A percentile compares a stretch with the other conserved stretches of the same genome.
Evolutionary conservation across 2,888 invertebrate genomes (phyloP).

Genomic region (Patella caerulea): DNA sequence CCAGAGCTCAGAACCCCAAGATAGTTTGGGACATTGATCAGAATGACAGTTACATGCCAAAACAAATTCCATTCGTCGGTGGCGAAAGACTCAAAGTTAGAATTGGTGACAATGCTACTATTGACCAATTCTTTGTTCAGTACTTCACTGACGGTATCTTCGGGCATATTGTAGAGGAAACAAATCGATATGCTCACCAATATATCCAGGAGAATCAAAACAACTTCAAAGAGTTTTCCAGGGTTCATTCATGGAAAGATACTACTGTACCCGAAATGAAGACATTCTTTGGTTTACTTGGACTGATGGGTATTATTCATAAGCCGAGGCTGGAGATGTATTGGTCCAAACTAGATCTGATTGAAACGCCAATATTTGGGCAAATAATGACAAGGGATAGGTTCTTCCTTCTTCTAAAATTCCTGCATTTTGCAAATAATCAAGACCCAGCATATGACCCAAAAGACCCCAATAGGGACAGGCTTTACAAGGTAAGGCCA

Average conservation of each 20-base stretch:
- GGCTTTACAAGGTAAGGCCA: slow-evolving; percentile 22
- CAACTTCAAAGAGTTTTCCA: too few species aligned
- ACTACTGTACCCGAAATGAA: slow-evolving; percentile 13
- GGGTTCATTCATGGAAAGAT: slow-evolving; percentile 2
- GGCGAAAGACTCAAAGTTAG: background rate
- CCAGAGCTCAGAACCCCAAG: background rate
- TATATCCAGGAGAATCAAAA: background rate
- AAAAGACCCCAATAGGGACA: slow-evolving; percentile 7
- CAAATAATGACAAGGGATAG: slow-evolving; percentile 21
- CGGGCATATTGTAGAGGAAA: slow-evolving; percentile 11
- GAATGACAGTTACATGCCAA: background rate
- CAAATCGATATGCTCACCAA: slow-evolving; percentile 16
- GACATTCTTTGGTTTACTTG: background rate
- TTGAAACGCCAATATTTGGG: slow-evolving; percentile 7
- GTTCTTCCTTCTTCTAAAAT: slow-evolving; percentile 19
- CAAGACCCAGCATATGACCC: slow-evolving; percentile 2
- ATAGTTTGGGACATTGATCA: background rate
- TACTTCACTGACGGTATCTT: slow-evolving; percentile 8
- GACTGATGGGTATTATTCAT: slow-evolving; percentile 15
- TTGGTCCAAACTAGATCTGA: slow-evolving; percentile 13
- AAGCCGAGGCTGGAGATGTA: slow-evolving; percentile 17
- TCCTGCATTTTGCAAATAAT: slow-evolving; percentile 21
- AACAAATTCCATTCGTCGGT: background rate
- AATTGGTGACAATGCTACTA: background rate
- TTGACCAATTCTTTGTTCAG: slow-evolving; percentile 3